These are phyloP conservation scores for Diabrotica undecimpunctata DNA, from an alignment of 1,140 invertebrate species.

Conservation along the genomic window DNA sequence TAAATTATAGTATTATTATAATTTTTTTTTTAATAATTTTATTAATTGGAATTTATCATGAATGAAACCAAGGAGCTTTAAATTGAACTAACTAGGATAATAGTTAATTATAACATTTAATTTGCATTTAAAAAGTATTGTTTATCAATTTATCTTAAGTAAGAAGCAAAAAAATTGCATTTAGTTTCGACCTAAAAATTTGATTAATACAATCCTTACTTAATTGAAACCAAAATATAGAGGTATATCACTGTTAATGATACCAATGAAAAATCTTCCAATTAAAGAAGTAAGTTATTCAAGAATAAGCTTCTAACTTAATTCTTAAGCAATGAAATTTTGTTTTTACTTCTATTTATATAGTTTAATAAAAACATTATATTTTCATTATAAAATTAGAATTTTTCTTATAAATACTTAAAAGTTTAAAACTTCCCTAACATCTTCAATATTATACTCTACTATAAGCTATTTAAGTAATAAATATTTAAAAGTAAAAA, in stretches of 20 bases:
- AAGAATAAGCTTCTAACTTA: slow-evolving; percentile 42
- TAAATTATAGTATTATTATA: slow-evolving; percentile 46
- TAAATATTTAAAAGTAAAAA: slow-evolving; percentile 42
- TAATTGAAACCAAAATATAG: slow-evolving; percentile 36
- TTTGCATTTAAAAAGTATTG: slow-evolving; percentile 60
- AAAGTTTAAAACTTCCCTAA: slow-evolving; percentile 51
- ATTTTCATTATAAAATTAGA: slow-evolving; percentile 58
- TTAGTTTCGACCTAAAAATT: slow-evolving; percentile 58
- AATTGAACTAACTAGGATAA: slow-evolving; percentile 56
- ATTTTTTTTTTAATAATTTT: slow-evolving; percentile 54
- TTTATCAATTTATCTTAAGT: slow-evolving; percentile 53
- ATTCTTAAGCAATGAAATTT: slow-evolving; percentile 33
- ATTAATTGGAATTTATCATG: slow-evolving; percentile 55
- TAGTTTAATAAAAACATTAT: slow-evolving; percentile 57
- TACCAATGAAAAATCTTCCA: slow-evolving; percentile 40
- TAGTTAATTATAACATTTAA: slow-evolving; percentile 62
- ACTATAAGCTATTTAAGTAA: slow-evolving; percentile 57
- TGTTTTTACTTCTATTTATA: slow-evolving; percentile 48
- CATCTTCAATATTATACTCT: slow-evolving; percentile 60
- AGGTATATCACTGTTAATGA: slow-evolving; percentile 58
- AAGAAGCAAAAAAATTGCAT: slow-evolving; percentile 53
- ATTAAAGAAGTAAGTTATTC: slow-evolving; percentile 32
- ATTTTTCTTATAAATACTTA: slow-evolving; percentile 38
- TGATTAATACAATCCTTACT: slow-evolving; percentile 50
- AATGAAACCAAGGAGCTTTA: slow-evolving; percentile 61